These are phyloP conservation scores for Campoplex nolae DNA, from an alignment of 2,888 invertebrate genomes.

Conservation along the genomic window DNA sequence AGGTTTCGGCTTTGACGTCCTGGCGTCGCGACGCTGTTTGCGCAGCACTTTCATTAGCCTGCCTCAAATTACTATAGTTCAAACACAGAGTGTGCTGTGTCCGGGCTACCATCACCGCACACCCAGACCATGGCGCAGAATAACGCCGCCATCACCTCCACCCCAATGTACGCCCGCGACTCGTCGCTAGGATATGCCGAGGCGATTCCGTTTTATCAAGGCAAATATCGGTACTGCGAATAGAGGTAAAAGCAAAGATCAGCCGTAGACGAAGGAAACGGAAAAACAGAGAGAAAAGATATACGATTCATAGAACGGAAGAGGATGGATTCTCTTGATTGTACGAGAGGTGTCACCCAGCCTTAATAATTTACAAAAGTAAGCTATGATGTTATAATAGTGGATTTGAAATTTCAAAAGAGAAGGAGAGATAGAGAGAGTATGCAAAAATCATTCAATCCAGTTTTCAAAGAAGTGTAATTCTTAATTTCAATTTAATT, in stretches of 20 bases:
- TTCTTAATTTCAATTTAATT: too few relatives aligned
- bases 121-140: conserved; percentile 34
- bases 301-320: conserved; percentile 38
- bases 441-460: background rate
- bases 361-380: background rate
- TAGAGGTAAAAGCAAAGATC: conserved; percentile 56
- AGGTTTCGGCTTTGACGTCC: conserved; percentile 82
- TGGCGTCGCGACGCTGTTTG: conserved; percentile 83
- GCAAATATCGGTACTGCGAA: conserved; percentile 79
- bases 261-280: conserved; percentile 5
- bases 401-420: background rate
- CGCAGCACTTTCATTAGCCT: conserved; percentile 84
- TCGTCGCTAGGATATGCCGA: conserved; percentile 73
- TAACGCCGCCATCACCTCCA: conserved; percentile 41
- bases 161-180: conserved; percentile 64
- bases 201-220: conserved; percentile 82
- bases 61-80: conserved; percentile 84
- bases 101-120: conserved; percentile 66
- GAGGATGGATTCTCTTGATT: conserved; percentile 26
- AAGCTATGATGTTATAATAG: background rate
- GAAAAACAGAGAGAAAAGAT: conserved; percentile 9
- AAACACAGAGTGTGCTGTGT: conserved; percentile 77
- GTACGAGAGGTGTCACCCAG: background rate
- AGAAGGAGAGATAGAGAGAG: conserved; percentile 5
- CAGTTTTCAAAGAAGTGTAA: too few relatives aligned